A percentile compares a stretch with the other conserved stretches of the same genome.
These are phyloP conservation scores for Pocota personata DNA, from an alignment of 2,888 invertebrate genomes.

Conservation along the genomic window DNA sequence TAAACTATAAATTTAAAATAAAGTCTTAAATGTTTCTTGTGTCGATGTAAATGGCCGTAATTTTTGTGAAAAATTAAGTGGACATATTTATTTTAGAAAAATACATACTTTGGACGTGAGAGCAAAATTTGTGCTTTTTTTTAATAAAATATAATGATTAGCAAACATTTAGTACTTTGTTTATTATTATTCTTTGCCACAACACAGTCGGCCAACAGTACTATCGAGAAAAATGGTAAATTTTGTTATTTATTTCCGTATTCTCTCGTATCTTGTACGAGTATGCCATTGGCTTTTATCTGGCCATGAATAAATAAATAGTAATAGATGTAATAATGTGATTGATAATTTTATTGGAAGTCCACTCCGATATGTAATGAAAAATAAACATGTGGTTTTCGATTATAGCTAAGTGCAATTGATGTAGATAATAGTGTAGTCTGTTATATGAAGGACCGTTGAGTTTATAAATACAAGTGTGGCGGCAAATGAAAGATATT, in stretches of 20 bases:
- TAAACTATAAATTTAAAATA: background rate
- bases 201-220: slow-evolving; percentile 24
- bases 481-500: background rate
- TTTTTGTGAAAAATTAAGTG: background rate
- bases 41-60: background rate
- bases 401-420: slow-evolving; percentile 4
- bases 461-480: slow-evolving; percentile 7
- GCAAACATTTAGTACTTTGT: slow-evolving; percentile 16
- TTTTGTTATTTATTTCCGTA: slow-evolving; percentile 19
- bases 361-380: background rate
- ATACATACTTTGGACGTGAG: background rate
- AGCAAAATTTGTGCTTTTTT: background rate
- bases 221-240: slow-evolving; percentile 54
- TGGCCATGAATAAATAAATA: slow-evolving; percentile 22
- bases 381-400: background rate
- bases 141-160: slow-evolving; percentile 17
- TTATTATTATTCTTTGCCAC: slow-evolving; percentile 36
- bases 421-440: slow-evolving; percentile 16
- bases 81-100: background rate
- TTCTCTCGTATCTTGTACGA: background rate
- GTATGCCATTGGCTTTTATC: slow-evolving; percentile 2
- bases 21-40: background rate
- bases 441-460: slow-evolving; percentile 8
- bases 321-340: background rate
- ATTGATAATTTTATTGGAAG: slow-evolving; percentile 8